Evolutionary conservation across 2,797 vertebrate species (phyloP).

Genomic region (Cephalopachus bancanus): DNA sequence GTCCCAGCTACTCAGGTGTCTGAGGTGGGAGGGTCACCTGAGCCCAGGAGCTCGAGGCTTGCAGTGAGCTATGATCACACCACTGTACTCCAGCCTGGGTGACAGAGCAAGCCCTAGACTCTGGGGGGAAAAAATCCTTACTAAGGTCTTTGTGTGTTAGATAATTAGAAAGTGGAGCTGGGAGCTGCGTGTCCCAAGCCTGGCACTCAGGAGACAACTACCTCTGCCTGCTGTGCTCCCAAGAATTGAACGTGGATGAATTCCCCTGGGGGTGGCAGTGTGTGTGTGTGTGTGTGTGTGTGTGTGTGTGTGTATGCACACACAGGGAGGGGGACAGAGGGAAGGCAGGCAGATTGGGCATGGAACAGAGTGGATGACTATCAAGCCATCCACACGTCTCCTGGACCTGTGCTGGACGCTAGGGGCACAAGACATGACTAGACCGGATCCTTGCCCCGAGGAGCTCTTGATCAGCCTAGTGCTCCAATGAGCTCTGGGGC

Average conservation of each 20-base stretch:
- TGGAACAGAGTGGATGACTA: accelerated
- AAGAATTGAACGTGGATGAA: no score
- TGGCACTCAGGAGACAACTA: accelerated
- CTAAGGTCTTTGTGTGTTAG: accelerated
- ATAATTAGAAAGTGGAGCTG: neutral
- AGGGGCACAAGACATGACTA: accelerated
- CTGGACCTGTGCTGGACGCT: accelerated
- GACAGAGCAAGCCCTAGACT: no score
- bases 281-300: accelerated
- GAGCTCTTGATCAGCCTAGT: no score
- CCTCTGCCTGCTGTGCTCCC: no score
- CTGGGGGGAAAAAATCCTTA: no score
- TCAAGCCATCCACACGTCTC: accelerated
- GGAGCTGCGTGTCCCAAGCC: accelerated
- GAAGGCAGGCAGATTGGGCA: neutral
- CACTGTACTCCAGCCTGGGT: no score
- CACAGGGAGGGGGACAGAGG: accelerated
- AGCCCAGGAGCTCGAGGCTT: no score
- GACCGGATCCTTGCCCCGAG: neutral
- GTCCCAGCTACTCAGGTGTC: no score
- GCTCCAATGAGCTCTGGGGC: neutral
- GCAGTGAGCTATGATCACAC: no score
- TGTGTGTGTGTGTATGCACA: no score
- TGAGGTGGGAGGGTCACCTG: no score
- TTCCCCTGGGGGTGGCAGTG: neutral